Evolutionary conservation across 2,113 vertebrate species (phyloP).

Genomic region (Centrocercus urophasianus): DNA sequence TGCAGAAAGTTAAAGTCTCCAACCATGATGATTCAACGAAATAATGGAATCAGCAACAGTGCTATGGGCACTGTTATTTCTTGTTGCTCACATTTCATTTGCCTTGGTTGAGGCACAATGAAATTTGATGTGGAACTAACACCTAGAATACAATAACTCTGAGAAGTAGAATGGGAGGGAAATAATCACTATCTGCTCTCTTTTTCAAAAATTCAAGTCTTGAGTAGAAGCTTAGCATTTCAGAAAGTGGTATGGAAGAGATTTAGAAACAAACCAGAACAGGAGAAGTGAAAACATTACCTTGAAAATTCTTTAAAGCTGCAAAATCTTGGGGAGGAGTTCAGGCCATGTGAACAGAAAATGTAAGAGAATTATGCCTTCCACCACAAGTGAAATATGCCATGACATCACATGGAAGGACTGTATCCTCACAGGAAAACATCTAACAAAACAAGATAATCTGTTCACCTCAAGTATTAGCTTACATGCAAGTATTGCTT

Average conservation of each 20-base stretch:
- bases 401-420: background rate
- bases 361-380: background rate
- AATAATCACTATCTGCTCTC: background rate
- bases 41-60: background rate
- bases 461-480: background rate
- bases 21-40: background rate
- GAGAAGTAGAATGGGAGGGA: background rate
- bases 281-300: background rate
- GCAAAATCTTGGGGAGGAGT: background rate
- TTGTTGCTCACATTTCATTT: background rate
- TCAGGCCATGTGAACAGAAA: background rate
- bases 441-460: background rate
- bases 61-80: background rate
- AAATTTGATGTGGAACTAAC: background rate
- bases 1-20: background rate
- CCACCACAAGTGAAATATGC: background rate
- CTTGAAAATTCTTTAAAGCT: background rate
- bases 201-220: background rate
- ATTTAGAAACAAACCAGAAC: background rate
- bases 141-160: background rate
- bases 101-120: background rate
- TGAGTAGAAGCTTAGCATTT: background rate
- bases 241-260: background rate
- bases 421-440: background rate
- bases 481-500: background rate